Evolutionary conservation across 2,797 vertebrate species (phyloP).

Genomic region (Moxostoma hubbsi): DNA sequence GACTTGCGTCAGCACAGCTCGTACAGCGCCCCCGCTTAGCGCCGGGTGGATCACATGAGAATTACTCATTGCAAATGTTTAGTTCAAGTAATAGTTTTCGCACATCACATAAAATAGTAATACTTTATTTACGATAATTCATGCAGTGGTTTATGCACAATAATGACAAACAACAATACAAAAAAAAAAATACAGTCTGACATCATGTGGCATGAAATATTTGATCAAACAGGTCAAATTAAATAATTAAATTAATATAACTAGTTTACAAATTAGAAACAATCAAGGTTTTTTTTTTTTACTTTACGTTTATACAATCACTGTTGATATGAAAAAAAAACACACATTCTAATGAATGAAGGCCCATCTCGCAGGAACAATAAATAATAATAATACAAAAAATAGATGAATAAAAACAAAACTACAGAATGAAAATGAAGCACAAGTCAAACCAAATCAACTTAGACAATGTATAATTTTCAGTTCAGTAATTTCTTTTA

Average conservation of each 20-base stretch:
- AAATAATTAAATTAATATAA: background rate
- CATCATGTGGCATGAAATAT: background rate
- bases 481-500: background rate
- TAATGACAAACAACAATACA: conserved; percentile 4
- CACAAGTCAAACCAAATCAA: conserved; percentile 21
- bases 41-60: background rate
- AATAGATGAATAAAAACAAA: conserved; percentile 16
- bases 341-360: background rate
- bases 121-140: conserved; percentile 7
- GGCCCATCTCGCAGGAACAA: conserved; percentile 11
- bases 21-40: conserved; percentile 17
- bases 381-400: background rate
- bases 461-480: background rate
- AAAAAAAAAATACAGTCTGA: conserved; percentile 12
- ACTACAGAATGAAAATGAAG: background rate
- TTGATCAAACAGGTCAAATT: background rate
- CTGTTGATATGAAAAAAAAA: too few relatives aligned
- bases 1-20: background rate
- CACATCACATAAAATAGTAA: background rate
- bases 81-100: background rate
- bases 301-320: background rate
- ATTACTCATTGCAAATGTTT: too few relatives aligned
- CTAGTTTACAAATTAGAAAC: too few relatives aligned
- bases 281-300: background rate
- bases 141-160: conserved; percentile 9